Percentiles rank a stretch among this genome's conserved stretches.
Evolutionary conservation across 2,797 vertebrate genomes (phyloP).

Genomic region (Lindbergichthys nudifrons): DNA sequence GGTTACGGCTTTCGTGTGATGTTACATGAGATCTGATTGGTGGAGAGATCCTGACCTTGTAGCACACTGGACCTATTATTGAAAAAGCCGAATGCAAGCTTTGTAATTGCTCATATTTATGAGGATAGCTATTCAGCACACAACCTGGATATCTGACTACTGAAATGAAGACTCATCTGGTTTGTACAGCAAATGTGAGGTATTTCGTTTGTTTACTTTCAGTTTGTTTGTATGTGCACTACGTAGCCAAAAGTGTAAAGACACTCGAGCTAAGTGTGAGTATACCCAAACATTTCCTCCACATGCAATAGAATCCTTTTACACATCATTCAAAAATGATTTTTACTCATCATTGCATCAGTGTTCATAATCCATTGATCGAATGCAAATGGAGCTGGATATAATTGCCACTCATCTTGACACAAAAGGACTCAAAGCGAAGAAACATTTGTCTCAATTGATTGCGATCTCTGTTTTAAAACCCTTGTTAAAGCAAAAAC

Average conservation of each 20-base stretch:
- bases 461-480: background rate
- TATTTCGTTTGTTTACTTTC: constrained; percentile 9
- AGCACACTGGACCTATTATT: constrained; percentile 24
- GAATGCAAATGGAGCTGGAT: background rate
- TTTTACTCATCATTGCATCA: background rate
- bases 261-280: background rate
- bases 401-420: background rate
- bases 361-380: constrained; percentile 3
- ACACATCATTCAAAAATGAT: background rate
- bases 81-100: constrained; percentile 28
- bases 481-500: background rate
- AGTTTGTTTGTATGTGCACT: background rate
- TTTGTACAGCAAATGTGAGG: background rate
- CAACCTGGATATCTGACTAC: constrained; percentile 2
- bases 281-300: background rate
- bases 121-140: constrained; percentile 9
- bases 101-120: constrained; percentile 26
- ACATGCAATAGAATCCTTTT: background rate
- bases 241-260: background rate
- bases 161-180: constrained; percentile 7
- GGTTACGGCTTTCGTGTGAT: constrained; percentile 52
- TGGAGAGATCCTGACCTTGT: constrained; percentile 43
- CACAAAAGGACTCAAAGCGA: background rate
- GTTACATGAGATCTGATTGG: constrained; percentile 55
- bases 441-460: background rate